Evolutionary conservation across 2,888 invertebrate species (phyloP).

Genomic region (Rhogogaster chlorosoma): DNA sequence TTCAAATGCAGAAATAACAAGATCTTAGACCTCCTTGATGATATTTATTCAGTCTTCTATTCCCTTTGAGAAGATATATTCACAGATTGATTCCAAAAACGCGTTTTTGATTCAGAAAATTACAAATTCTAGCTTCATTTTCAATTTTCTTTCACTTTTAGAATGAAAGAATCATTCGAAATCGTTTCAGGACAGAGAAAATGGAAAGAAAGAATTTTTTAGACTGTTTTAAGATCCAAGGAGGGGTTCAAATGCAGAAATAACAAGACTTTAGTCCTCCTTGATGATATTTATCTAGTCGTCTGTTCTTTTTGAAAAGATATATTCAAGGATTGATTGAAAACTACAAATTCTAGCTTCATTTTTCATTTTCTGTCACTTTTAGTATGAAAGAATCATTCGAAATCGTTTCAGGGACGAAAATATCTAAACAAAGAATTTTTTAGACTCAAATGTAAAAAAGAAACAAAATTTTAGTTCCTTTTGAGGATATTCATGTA

Average conservation of each 20-base stretch:
- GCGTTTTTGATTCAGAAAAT: background rate
- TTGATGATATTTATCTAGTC: too few relatives aligned
- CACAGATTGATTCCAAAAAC: background rate
- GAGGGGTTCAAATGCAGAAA: background rate
- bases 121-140: background rate
- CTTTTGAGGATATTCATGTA: too few relatives aligned
- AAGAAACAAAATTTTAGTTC: background rate
- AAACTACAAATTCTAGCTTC: background rate
- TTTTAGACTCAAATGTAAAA: background rate
- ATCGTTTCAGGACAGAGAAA: background rate
- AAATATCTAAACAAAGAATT: background rate
- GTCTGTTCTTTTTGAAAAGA: background rate
- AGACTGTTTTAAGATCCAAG: background rate
- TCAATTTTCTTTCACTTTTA: conserved; percentile 18
- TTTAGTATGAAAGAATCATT: background rate
- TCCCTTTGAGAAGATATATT: too few relatives aligned
- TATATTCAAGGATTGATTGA: background rate
- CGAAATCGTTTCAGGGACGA: background rate
- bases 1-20: background rate
- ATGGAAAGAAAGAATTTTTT: background rate
- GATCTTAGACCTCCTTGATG: background rate
- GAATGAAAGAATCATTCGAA: background rate
- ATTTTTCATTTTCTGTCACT: conserved; percentile 1
- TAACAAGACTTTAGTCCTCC: background rate
- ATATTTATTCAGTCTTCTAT: too few relatives aligned